Evolutionary conservation across 2,797 vertebrate genomes (phyloP).

Genomic region (Petrocephalus schoutedeni): DNA sequence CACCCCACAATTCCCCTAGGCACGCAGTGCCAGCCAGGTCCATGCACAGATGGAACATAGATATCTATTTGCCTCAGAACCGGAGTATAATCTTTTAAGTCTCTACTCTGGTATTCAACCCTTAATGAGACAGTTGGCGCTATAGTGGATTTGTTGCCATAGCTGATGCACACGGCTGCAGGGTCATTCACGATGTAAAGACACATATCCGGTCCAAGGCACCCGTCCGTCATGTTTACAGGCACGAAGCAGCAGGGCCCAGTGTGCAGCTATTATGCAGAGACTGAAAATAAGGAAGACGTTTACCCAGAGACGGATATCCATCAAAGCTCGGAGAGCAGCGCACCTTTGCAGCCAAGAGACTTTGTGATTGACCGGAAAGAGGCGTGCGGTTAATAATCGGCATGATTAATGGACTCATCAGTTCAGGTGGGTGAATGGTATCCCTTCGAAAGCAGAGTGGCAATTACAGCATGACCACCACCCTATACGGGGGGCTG

Average conservation of each 20-base stretch:
- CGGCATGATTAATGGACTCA: slow-evolving; percentile 17
- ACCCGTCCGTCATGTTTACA: not conserved
- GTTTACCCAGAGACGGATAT: not conserved
- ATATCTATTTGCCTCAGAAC: not conserved
- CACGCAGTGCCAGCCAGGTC: not conserved
- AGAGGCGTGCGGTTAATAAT: not conserved
- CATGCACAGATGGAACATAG: not conserved
- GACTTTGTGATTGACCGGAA: slow-evolving; percentile 18
- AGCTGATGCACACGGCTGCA: not conserved
- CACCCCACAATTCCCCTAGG: not conserved
- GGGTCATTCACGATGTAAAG: not conserved
- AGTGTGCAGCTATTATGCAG: not conserved
- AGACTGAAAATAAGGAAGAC: not conserved
- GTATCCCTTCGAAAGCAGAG: not conserved
- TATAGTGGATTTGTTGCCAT: not conserved
- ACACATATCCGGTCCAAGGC: not conserved
- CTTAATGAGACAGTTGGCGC: not conserved
- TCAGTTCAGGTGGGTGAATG: slow-evolving; percentile 14
- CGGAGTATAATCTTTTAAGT: not conserved
- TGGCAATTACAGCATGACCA: not conserved
- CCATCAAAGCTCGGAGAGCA: not conserved
- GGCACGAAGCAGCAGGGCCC: not conserved
- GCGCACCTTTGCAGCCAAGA: not conserved
- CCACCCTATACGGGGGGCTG: not conserved
- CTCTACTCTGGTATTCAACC: not conserved